These are phyloP conservation scores for Sander vitreus DNA, from an alignment of 2,113 vertebrate species.

Conservation along the genomic window DNA sequence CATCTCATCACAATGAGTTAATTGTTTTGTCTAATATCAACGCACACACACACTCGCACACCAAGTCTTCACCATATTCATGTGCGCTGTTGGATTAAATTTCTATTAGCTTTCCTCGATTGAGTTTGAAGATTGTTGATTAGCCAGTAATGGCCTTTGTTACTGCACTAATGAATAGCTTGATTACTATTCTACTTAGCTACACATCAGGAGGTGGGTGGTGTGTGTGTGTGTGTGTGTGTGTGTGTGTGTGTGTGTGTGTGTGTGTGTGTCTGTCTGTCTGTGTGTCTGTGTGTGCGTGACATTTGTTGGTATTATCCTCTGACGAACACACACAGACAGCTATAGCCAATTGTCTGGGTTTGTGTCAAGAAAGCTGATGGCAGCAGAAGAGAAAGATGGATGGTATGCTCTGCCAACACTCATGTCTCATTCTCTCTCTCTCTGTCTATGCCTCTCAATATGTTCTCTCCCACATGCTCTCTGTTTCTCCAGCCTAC, in stretches of 20 bases:
- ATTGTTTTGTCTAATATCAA: slow-evolving; percentile 68
- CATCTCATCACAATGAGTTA: slow-evolving; percentile 59
- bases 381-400: slow-evolving; percentile 71
- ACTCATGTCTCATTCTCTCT: slow-evolving; percentile 52
- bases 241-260: slow-evolving; percentile 9
- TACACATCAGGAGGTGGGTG: slow-evolving; percentile 62
- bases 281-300: slow-evolving; percentile 39
- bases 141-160: slow-evolving; percentile 89
- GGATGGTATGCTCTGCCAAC: slow-evolving; percentile 62
- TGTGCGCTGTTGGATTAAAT: slow-evolving; percentile 83
- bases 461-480: slow-evolving; percentile 54
- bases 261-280: background rate
- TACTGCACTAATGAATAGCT: slow-evolving; percentile 85
- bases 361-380: slow-evolving; percentile 71
- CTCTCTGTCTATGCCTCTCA: slow-evolving; percentile 32
- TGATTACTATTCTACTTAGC: slow-evolving; percentile 87
- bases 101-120: slow-evolving; percentile 85
- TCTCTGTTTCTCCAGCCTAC: slow-evolving; percentile 27
- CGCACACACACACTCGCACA: slow-evolving; percentile 48
- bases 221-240: slow-evolving; percentile 31
- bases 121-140: slow-evolving; percentile 89
- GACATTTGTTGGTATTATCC: slow-evolving; percentile 68
- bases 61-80: slow-evolving; percentile 61
- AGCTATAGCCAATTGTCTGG: slow-evolving; percentile 68
- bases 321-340: slow-evolving; percentile 59